Conservation (phyloP, 2,113 vertebrate species). For the Alouatta palliata region DNA sequence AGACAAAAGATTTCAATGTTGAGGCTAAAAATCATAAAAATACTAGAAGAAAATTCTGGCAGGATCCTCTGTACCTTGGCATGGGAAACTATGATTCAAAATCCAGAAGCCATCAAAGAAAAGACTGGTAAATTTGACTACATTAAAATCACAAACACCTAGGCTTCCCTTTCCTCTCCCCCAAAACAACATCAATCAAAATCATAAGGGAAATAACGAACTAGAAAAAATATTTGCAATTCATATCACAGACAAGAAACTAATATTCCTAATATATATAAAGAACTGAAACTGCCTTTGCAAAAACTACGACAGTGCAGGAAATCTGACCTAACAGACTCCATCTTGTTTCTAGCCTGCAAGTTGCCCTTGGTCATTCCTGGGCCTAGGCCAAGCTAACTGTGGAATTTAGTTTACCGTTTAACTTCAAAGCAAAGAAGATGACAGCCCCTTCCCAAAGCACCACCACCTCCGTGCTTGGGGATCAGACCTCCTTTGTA, state of each 20-base stretch:
- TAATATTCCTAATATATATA: slow-evolving; percentile 19
- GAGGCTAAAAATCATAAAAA: slow-evolving; percentile 53
- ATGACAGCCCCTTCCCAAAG: too few relatives aligned
- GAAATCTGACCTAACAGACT: too few relatives aligned
- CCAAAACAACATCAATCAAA: not conserved
- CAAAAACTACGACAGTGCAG: too few relatives aligned
- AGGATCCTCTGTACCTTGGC: slow-evolving; percentile 2
- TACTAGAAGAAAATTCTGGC: slow-evolving; percentile 56
- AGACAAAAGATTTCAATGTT: slow-evolving; percentile 29
- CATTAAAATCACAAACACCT: not conserved
- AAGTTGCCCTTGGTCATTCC: too few relatives aligned
- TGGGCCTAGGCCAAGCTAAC: too few relatives aligned
- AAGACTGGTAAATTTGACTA: not conserved
- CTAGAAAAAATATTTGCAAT: not conserved
- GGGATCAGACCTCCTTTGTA: too few relatives aligned
- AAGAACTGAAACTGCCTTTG: too few relatives aligned
- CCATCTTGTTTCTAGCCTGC: too few relatives aligned
- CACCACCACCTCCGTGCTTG: too few relatives aligned
- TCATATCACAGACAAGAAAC: not conserved
- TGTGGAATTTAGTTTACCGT: too few relatives aligned
- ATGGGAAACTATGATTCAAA: slow-evolving; percentile 22
- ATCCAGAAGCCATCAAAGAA: slow-evolving; percentile 10
- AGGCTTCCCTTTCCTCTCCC: too few relatives aligned
- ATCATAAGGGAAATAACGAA: slow-evolving; percentile 34
- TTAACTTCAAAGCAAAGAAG: too few relatives aligned